Evolutionary conservation across 1,140 invertebrate genomes (phyloP), one percentile per base, ranked within the genome.

Genomic region (Cryptotermes secundus): DNA sequence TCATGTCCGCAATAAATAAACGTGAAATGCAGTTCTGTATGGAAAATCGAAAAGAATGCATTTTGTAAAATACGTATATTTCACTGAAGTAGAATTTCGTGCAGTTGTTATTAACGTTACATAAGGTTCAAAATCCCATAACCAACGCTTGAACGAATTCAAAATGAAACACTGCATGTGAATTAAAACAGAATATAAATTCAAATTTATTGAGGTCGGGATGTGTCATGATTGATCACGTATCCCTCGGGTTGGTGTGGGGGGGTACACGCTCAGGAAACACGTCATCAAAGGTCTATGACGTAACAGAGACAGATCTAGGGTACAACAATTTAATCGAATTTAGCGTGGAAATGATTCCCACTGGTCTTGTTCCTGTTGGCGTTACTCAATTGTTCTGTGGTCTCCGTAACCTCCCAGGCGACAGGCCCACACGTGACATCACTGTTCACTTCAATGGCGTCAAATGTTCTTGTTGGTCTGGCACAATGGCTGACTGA

Each of bases 311-410:
- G 59, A 31, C 59, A 72, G 59, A 72, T 6, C 6, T 2, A n/a
- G n/a, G 31, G 4, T 72, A n/a, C 59, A 72, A 72, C 59, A 72
- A 72, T 72, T 72, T 72, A 72, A 72, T 72, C 1, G 59, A 72
- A 72, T 72, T 72, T 72, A 72, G 59, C n/a, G 59, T 72, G 59
- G 59, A 72, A 72, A 72, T 72, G 6, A 72, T 31, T 72, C 59
- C 59, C 59, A 72, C 6, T 72, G 59, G 59, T 31, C 59, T 31
- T 31, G 59, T 72, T 72, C 6, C 26, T 72, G 26, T 72, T 72
- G 59, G 59, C 45, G n/a, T 31, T 72, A n/a, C 26, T 72, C 59
- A 72, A 72, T 31, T 72, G 59, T 31, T 72, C 59, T 31, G 59
- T 16, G 59, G 59, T 72, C n/a, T 3, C 59, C 9, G 59, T 31